phyloP scores from a whole-genome alignment of 2,797 vertebrate genomes.

The Furcifer pardalis region DNA sequence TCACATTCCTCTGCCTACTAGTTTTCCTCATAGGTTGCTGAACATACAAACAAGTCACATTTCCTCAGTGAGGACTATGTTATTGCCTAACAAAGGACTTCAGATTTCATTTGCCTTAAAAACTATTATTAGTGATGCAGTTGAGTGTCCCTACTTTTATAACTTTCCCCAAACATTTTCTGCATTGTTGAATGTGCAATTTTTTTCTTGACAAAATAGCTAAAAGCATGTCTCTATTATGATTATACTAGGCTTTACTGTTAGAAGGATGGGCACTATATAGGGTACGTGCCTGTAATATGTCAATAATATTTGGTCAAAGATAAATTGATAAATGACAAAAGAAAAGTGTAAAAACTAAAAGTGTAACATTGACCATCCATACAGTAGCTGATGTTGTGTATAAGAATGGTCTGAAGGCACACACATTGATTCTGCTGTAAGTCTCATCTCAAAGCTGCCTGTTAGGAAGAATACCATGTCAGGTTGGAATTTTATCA shows the following conservation, averaged over 20 bases:
- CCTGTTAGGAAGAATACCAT: too few species aligned
- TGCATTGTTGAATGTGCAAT: too few species aligned
- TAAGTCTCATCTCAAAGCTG: too few species aligned
- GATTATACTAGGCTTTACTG: background rate
- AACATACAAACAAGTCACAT: background rate
- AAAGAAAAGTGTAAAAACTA: background rate
- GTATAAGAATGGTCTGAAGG: too few species aligned
- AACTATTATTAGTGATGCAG: background rate
- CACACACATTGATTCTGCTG: too few species aligned
- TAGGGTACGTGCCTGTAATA: background rate
- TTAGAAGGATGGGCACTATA: background rate
- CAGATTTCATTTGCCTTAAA: background rate
- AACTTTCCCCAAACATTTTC: background rate
- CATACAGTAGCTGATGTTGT: too few species aligned
- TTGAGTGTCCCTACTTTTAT: too few species aligned
- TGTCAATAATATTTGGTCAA: background rate
- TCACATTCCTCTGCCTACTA: background rate
- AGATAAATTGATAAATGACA: background rate
- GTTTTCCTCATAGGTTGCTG: background rate
- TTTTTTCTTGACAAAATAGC: background rate
- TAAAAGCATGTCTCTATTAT: background rate
- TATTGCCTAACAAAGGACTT: background rate
- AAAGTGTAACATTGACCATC: too few species aligned
- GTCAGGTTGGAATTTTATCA: too few species aligned
- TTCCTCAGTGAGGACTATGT: background rate